Percentiles rank a stretch among this genome's conserved stretches.
Conservation (phyloP, 2,113 vertebrate species). For the Lepus americanus region DNA sequence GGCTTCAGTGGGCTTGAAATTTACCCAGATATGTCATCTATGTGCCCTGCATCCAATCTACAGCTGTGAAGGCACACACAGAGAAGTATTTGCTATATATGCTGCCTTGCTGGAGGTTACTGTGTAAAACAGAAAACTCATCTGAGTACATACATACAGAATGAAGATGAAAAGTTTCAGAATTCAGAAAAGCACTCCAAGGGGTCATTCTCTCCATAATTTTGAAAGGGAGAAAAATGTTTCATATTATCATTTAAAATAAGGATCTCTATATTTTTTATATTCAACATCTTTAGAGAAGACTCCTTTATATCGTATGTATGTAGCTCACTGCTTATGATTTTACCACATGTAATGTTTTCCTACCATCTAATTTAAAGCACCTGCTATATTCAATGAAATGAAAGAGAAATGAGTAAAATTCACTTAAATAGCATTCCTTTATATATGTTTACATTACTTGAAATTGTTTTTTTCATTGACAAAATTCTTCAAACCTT, state of each 20-base stretch:
- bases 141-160: not conserved
- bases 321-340: not conserved
- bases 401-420: not conserved
- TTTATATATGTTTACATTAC: not conserved
- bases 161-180: not conserved
- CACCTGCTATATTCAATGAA: not conserved
- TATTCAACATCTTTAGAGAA: not conserved
- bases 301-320: not conserved
- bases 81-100: not conserved
- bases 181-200: not conserved
- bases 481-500: not conserved
- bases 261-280: not conserved
- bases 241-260: not conserved
- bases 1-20: not conserved
- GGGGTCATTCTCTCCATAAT: not conserved
- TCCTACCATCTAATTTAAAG: slow-evolving; percentile 33
- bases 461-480: not conserved
- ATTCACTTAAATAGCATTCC: not conserved
- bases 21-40: not conserved
- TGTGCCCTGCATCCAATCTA: not conserved
- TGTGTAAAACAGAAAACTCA: not conserved
- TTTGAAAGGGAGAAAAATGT: not conserved
- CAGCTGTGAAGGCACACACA: not conserved
- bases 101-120: not conserved
- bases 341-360: not conserved